phyloP scores from a whole-genome alignment of 2,888 invertebrate genomes.

The Formica aserva region DNA sequence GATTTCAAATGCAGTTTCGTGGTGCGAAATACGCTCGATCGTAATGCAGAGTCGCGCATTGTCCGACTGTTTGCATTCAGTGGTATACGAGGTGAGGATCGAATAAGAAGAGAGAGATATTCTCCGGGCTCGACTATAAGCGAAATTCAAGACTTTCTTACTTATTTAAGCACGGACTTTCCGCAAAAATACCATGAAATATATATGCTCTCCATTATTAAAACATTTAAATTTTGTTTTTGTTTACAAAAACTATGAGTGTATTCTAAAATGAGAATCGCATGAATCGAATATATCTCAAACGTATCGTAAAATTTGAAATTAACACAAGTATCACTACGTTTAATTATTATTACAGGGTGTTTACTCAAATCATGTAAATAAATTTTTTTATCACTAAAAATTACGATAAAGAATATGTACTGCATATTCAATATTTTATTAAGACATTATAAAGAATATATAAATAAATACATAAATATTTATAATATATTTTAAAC shows the following conservation, averaged over 20 bases:
- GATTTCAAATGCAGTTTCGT: slow-evolving; percentile 43
- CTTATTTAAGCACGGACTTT: slow-evolving; percentile 11
- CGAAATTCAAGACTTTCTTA: slow-evolving; percentile 20
- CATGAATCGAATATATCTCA: neutral
- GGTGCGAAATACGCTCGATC: slow-evolving; percentile 54
- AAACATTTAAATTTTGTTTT: neutral
- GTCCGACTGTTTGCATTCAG: slow-evolving; percentile 45
- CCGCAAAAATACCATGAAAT: neutral
- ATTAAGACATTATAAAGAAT: no score
- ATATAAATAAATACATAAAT: no score
- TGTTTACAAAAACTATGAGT: neutral
- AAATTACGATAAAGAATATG: no score
- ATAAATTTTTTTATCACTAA: no score
- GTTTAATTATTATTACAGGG: neutral
- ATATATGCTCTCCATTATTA: no score
- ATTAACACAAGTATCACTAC: neutral
- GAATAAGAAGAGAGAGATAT: slow-evolving; percentile 65
- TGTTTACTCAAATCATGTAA: no score
- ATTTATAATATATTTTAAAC: no score
- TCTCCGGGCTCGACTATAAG: neutral
- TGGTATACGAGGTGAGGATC: slow-evolving; percentile 33
- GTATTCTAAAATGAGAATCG: neutral
- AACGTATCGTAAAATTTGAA: neutral
- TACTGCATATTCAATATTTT: no score
- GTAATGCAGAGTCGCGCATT: slow-evolving; percentile 26